phyloP scores from a whole-genome alignment of 2,113 vertebrate genomes.

The Ochotona princeps region DNA sequence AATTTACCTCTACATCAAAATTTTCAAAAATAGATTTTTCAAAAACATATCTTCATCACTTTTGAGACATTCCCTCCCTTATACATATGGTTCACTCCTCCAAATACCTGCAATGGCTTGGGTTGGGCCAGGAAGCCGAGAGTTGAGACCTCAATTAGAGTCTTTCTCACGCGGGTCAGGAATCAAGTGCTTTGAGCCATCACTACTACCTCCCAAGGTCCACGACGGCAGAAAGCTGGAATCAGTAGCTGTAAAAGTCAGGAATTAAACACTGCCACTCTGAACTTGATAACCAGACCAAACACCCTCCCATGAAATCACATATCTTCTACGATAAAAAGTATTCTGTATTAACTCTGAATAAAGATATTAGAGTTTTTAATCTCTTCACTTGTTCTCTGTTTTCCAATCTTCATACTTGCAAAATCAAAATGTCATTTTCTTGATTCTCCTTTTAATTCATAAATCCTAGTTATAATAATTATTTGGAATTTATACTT shows the following conservation, averaged over 20 bases:
- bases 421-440: neutral
- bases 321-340: neutral
- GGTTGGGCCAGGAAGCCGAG: no score
- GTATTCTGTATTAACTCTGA: neutral
- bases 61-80: no score
- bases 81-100: no score
- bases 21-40: neutral
- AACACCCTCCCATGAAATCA: neutral
- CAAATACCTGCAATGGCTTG: no score
- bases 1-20: neutral
- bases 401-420: constrained; percentile 9
- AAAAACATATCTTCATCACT: neutral
- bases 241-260: no score
- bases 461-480: neutral
- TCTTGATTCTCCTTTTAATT: neutral
- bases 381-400: neutral
- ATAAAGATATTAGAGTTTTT: neutral
- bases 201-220: no score
- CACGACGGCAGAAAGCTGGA: no score
- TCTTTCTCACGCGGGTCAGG: no score
- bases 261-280: no score
- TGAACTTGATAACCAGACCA: no score
- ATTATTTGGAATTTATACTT: neutral
- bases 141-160: no score
- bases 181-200: no score